Evolutionary conservation across 2,113 vertebrate species (phyloP).

Genomic region (Cebus imitator): DNA sequence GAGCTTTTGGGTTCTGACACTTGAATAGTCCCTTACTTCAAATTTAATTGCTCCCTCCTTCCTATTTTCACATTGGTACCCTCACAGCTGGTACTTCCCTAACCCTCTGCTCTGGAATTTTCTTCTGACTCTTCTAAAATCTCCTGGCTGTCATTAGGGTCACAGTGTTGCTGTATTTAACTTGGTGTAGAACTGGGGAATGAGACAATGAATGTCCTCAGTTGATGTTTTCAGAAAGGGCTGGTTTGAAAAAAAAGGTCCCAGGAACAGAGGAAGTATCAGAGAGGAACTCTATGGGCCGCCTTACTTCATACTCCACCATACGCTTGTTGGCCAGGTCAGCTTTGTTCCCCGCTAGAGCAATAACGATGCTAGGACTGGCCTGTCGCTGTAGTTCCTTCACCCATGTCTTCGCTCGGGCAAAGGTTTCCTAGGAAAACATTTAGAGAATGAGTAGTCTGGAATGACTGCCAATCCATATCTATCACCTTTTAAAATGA

Average conservation of each 20-base stretch:
- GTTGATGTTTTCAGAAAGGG: constrained; percentile 35
- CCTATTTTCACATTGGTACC: constrained; percentile 26
- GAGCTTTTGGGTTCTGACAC: background rate
- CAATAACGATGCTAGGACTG: constrained; percentile 88
- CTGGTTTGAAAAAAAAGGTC: constrained; percentile 3
- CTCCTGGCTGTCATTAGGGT: constrained; percentile 37
- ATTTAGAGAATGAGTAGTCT: background rate
- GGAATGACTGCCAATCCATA: background rate
- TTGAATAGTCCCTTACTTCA: constrained; percentile 30
- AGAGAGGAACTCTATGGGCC: background rate
- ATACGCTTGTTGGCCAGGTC: constrained; percentile 88
- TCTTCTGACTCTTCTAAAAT: constrained; percentile 61
- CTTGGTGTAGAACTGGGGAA: constrained; percentile 38
- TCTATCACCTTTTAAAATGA: background rate
- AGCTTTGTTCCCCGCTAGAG: constrained; percentile 87
- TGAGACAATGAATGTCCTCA: constrained; percentile 37
- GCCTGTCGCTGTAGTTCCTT: constrained; percentile 89
- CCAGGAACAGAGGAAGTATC: background rate
- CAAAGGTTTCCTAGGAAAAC: constrained; percentile 85
- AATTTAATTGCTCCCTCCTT: constrained; percentile 47
- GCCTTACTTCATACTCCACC: constrained; percentile 87
- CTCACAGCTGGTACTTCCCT: background rate
- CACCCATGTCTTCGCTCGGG: constrained; percentile 88
- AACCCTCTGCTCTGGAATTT: constrained; percentile 35
- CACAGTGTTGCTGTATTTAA: constrained; percentile 54